Conservation (phyloP, 2,888 invertebrate genomes). For the Polietes domitor region DNA sequence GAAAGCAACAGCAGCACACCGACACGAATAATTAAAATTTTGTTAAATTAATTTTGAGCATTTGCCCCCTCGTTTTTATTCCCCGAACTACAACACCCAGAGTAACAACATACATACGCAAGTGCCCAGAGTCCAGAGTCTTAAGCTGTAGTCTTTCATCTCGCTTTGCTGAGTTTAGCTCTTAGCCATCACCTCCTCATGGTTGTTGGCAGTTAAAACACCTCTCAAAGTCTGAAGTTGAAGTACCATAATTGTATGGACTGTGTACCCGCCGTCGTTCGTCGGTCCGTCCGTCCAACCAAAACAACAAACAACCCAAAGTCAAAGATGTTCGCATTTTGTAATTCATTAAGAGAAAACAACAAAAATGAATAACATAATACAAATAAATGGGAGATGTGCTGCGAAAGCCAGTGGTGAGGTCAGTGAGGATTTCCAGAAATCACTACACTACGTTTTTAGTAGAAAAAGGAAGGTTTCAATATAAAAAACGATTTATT, state of each 20-base stretch:
- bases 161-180: conserved; percentile 29
- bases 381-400: not conserved
- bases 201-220: conserved; percentile 33
- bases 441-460: no score
- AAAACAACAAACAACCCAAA: conserved; percentile 14
- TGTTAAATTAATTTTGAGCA: conserved; percentile 70
- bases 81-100: conserved; percentile 8
- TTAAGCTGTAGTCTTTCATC: not conserved
- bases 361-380: not conserved
- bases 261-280: not conserved
- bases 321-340: conserved; percentile 16
- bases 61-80: conserved; percentile 41
- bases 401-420: not conserved
- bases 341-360: conserved; percentile 7
- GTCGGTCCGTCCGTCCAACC: not conserved
- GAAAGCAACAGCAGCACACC: conserved; percentile 65
- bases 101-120: not conserved
- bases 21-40: conserved; percentile 66
- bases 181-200: conserved; percentile 47
- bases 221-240: conserved; percentile 26
- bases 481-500: no score
- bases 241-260: conserved; percentile 7
- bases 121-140: conserved; percentile 1
- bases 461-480: no score
- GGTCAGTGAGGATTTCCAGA: no score